Base-by-base conservation (phyloP, 1,140 invertebrate genomes). In the Ruditapes philippinarum region DNA sequence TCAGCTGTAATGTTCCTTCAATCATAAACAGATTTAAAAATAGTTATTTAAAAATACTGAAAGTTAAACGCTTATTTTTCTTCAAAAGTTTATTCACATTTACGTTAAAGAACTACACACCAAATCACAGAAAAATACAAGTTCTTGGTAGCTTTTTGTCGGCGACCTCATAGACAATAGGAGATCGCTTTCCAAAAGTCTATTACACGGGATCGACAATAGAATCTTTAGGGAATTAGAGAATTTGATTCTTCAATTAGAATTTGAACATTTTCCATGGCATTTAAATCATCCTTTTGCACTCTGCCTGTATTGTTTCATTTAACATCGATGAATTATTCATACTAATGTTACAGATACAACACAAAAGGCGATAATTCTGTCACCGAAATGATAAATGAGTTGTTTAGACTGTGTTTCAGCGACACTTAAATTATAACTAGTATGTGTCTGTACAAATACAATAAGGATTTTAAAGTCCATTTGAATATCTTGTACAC, bases 281-380 rank as follows among this genome's bases (percentile, higher is more conserved):
- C 51, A 65, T 40, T 42, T 54, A 65, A 81, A 40, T 81, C 79
- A 65, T 45, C 45, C 49, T 54, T 78, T 31, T 40, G 45, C 42
- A 36, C 74, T 78, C 74, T 17, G 28, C 28, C 40, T 7, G 49
- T 73, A 54, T 73, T 84, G 62, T 73, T 84, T 73, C 82, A 84
- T 84, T 84, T 84, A 84, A 84, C 62, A 51, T 51, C 62, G 65
- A 73, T 84, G 82, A 84, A 84, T 84, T 49, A 84, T 84, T 84
- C 82, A 84, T 84, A 12, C 33, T 54, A 84, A 70, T 74, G 68
- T 73, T 54, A 84, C 49, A 17, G n/a, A 84, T 73, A 73, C 25
- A 70, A 84, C 82, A 84, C 82, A 73, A 49, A 28, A 73, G 68
- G 82, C 65, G 82, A 84, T 84, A 84, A 84, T 84, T 84, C 82